phyloP scores from a whole-genome alignment of 2,797 vertebrate genomes.

The Podarcis lilfordi region DNA sequence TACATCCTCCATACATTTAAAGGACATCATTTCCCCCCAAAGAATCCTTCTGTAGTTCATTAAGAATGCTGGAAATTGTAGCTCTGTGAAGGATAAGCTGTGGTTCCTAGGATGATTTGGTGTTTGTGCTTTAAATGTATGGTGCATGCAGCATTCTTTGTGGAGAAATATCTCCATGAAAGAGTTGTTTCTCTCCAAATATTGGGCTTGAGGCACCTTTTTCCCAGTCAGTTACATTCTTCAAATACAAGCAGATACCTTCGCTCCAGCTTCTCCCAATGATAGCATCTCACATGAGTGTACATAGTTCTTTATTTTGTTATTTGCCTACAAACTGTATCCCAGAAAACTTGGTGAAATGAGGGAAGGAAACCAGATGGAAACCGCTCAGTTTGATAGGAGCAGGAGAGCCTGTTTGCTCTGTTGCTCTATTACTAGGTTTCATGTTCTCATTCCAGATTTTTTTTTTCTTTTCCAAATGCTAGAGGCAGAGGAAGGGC shows the following conservation, averaged over 20 bases:
- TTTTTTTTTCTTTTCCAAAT: constrained; percentile 44
- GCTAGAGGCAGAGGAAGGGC: constrained; percentile 53
- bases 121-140: too few species aligned
- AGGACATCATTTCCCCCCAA: too few species aligned
- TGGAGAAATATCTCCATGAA: not conserved
- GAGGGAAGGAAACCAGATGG: not conserved
- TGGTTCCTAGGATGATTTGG: too few species aligned
- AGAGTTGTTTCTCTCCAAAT: not conserved
- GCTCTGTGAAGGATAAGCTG: too few species aligned
- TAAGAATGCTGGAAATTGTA: too few species aligned
- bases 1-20: too few species aligned
- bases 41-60: not conserved
- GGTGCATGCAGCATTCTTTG: not conserved
- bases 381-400: not conserved
- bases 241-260: not conserved
- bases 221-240: constrained; percentile 35
- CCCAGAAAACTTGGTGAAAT: not conserved
- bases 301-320: not conserved
- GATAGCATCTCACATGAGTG: not conserved
- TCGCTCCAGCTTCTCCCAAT: constrained; percentile 18
- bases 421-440: constrained; percentile 34
- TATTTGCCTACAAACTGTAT: constrained; percentile 29
- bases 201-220: constrained; percentile 6
- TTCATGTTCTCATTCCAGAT: constrained; percentile 47
- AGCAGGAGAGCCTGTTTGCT: constrained; percentile 41